Evolutionary conservation across 2,888 invertebrate species (phyloP).

Genomic region (Campoletis raptor): DNA sequence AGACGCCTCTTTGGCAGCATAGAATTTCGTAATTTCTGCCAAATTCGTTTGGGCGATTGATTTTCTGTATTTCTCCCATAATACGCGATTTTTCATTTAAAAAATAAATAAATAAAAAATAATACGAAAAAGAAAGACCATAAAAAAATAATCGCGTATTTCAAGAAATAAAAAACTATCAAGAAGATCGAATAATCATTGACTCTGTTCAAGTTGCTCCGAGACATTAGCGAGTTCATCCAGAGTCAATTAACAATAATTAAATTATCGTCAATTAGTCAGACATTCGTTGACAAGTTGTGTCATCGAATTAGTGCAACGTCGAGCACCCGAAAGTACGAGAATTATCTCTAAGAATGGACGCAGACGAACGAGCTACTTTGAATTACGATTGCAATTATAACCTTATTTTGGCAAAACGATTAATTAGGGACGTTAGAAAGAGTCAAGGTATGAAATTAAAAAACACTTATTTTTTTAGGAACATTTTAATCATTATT

Average conservation of each 20-base stretch:
- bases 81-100: constrained; percentile 2
- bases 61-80: constrained; percentile 54
- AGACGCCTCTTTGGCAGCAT: constrained; percentile 67
- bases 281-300: not conserved
- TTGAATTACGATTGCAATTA: constrained; percentile 86
- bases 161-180: constrained; percentile 35
- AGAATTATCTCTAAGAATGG: constrained; percentile 66
- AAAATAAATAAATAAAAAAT: constrained; percentile 7
- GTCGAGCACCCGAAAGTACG: not conserved
- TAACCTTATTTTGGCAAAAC: constrained; percentile 86
- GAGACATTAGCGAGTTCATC: constrained; percentile 3
- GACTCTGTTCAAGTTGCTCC: constrained; percentile 29
- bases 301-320: not conserved
- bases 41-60: constrained; percentile 44
- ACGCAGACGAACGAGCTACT: constrained; percentile 71
- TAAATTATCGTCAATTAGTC: constrained; percentile 16
- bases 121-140: not conserved
- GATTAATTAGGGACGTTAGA: constrained; percentile 84
- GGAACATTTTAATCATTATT: not conserved
- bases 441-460: constrained; percentile 76
- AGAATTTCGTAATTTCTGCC: constrained; percentile 66
- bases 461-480: not conserved
- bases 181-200: not conserved
- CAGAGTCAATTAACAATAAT: constrained; percentile 3
- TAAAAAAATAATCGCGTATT: not conserved